Percentiles rank a stretch among this genome's conserved stretches.
phyloP scores from a whole-genome alignment of 2,113 vertebrate genomes.

The Heterotilapia buettikoferi region DNA sequence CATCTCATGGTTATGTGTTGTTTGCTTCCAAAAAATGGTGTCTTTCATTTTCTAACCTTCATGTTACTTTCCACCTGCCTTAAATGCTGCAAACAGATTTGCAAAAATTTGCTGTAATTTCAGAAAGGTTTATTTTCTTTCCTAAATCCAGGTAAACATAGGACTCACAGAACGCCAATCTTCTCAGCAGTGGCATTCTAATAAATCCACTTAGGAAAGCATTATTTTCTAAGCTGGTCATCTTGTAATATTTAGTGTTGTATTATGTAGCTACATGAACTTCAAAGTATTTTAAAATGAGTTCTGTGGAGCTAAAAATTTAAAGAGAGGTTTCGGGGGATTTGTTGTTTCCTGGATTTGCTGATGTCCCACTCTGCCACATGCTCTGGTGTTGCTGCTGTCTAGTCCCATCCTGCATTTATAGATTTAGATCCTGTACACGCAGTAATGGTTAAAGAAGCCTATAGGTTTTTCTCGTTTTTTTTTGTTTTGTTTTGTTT shows the following conservation, averaged over 20 bases:
- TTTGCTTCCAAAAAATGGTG: slow-evolving; percentile 40
- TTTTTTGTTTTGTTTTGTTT: not conserved
- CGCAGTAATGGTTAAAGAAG: not conserved
- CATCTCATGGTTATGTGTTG: slow-evolving; percentile 4
- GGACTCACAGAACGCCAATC: not conserved
- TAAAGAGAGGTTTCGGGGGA: not conserved
- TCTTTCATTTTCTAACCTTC: slow-evolving; percentile 59
- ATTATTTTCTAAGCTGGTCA: not conserved
- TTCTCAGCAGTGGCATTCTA: not conserved
- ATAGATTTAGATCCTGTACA: not conserved
- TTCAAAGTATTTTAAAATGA: not conserved
- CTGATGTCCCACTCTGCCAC: not conserved
- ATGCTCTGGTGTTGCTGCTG: not conserved
- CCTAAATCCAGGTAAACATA: slow-evolving; percentile 33
- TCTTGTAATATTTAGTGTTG: not conserved
- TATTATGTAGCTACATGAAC: not conserved
- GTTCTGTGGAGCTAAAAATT: not conserved
- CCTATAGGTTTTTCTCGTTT: not conserved
- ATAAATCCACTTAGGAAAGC: not conserved
- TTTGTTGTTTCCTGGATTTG: not conserved
- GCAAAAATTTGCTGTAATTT: slow-evolving; percentile 71
- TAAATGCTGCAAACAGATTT: slow-evolving; percentile 54
- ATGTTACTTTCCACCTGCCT: slow-evolving; percentile 44
- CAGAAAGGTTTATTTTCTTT: slow-evolving; percentile 58
- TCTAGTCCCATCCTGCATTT: not conserved